Base-by-base conservation (phyloP, 2,113 vertebrate species). In the Siniperca knerii region DNA sequence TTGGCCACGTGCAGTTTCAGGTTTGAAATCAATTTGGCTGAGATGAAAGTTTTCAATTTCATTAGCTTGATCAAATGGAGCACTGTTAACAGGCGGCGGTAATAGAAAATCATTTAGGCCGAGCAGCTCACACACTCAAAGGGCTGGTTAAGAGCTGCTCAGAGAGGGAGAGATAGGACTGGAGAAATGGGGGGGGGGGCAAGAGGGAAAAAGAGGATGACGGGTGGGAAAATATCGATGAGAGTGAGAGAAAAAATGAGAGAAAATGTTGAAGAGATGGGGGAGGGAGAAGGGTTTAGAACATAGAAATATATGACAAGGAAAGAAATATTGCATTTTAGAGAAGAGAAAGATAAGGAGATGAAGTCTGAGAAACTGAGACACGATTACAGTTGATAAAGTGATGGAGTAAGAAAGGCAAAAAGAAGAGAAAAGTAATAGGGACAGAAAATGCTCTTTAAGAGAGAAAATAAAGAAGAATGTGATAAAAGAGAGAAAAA, bases 41-140 rank as follows among this genome's bases (percentile, higher is more conserved):
- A 95, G 93, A 95, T 94, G 91, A 95, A 95, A 94, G 94, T 96
- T 96, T 96, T 95, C 93, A 94, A 94, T 96, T 96, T 94, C 93
- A 95, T 95, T 95, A 95, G 87, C 92, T 89, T 90, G 90, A 93
- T 95, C 94, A 95, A 96, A 96, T 93, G 92, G 91, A 95, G 94
- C 93, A 81, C 93, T 92, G 94, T 94, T 95, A 96, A 96, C 94
- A 94, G 91, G 86, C 90, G 54, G 82, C 89, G 75, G 92, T 95
- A 96, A 95, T 95, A 95, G 95, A 95, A 95, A 95, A 94, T 94
- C 92, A 92, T 95, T 95, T 95, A 91, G 83, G 88, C 87, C 78
- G 64, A 87, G 84, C 87, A 85, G 91, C 90, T 93, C 89, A 75
- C 89, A 89, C 90, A 70, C 83, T 94, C 90, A 78, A 71, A 93